phyloP scores from a whole-genome alignment of 2,797 vertebrate species.

The Sebastes nivosus region DNA sequence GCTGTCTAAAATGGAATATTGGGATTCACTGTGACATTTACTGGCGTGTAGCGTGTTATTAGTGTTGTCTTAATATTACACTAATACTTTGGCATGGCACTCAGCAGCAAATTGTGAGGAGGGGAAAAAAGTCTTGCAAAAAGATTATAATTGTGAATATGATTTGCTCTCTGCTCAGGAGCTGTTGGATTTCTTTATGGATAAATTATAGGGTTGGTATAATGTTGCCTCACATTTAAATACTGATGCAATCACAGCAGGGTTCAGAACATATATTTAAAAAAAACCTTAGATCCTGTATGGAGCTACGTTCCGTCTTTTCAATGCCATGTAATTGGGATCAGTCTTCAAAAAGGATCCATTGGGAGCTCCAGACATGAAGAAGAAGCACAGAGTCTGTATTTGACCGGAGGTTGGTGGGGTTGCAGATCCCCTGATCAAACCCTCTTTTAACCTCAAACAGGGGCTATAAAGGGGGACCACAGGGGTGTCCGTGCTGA shows the following conservation, averaged over 20 bases:
- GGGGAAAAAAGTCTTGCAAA: not conserved
- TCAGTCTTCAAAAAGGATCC: constrained; percentile 58
- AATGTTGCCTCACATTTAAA: constrained; percentile 35
- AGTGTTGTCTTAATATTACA: constrained; percentile 18
- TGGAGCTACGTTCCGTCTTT: constrained; percentile 18
- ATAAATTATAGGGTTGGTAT: constrained; percentile 27
- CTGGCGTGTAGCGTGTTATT: constrained; percentile 18
- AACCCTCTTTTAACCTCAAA: constrained; percentile 71
- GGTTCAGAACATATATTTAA: not conserved
- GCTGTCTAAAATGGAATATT: constrained; percentile 45
- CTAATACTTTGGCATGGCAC: not conserved
- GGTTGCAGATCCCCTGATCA: constrained; percentile 64
- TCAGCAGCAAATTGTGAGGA: not conserved
- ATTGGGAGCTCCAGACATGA: constrained; percentile 44
- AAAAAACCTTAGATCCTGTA: constrained; percentile 6
- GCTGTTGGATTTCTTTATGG: not conserved
- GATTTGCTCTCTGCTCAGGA: constrained; percentile 1
- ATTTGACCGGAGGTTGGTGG: constrained; percentile 45
- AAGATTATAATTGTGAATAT: constrained; percentile 6
- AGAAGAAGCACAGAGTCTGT: constrained; percentile 45
- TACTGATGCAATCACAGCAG: constrained; percentile 42
- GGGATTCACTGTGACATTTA: constrained; percentile 40
- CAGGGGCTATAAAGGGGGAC: constrained; percentile 57
- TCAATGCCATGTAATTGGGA: constrained; percentile 62
- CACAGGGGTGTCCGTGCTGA: constrained; percentile 58